A percentile compares a stretch with the other conserved stretches of the same genome.
phyloP scores from a whole-genome alignment of 1,140 invertebrate genomes.

The Apis dorsata region DNA sequence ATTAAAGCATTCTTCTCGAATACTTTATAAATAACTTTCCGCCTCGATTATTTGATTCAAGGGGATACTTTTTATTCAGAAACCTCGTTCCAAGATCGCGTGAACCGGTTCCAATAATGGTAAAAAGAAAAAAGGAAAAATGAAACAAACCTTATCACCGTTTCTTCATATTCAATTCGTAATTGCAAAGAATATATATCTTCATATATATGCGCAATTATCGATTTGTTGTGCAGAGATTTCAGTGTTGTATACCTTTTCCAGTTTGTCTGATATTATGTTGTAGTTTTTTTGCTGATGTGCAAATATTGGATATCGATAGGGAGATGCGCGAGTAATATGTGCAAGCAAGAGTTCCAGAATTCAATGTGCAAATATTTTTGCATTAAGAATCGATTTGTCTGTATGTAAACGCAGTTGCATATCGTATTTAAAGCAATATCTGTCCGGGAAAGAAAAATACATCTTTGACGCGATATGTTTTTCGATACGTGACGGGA shows the following conservation, averaged over 20 bases:
- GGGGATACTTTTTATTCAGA: too few species aligned
- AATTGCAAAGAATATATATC: too few species aligned
- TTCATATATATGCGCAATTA: not conserved
- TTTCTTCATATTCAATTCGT: too few species aligned
- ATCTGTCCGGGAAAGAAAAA: not conserved
- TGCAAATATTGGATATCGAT: constrained; percentile 18
- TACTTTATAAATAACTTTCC: too few species aligned
- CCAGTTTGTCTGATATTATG: not conserved
- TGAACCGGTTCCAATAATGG: too few species aligned
- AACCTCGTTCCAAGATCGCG: too few species aligned
- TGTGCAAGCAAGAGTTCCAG: too few species aligned
- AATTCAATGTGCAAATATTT: constrained; percentile 8
- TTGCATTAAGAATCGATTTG: constrained; percentile 12
- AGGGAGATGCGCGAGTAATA: not conserved
- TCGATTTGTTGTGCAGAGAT: not conserved
- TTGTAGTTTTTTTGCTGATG: not conserved
- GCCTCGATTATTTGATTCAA: too few species aligned
- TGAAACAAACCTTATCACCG: not conserved
- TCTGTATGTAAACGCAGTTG: not conserved
- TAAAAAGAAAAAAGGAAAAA: too few species aligned
- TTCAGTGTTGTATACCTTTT: too few species aligned
- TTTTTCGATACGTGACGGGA: not conserved
- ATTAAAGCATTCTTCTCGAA: too few species aligned
- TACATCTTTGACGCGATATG: not conserved
- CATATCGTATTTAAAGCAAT: not conserved